Conservation (phyloP, 2,888 invertebrate species). For the Ypsolopha sequella region DNA sequence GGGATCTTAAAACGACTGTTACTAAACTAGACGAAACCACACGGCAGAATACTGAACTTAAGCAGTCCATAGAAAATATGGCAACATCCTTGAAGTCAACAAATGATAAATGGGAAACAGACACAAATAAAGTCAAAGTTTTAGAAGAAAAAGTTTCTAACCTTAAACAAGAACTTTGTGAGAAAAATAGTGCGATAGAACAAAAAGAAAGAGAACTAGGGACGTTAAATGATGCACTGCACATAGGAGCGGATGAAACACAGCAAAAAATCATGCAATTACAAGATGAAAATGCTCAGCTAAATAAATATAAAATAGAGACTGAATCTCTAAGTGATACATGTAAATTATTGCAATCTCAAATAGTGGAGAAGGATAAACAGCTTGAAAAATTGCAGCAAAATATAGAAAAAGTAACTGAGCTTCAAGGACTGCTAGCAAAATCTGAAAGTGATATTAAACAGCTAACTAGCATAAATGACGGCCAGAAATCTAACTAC, state of each 20-base stretch:
- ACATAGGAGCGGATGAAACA: slow-evolving; percentile 36
- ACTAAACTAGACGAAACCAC: slow-evolving; percentile 35
- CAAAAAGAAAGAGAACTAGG: slow-evolving; percentile 37
- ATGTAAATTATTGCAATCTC: slow-evolving; percentile 36
- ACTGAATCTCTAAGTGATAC: slow-evolving; percentile 45
- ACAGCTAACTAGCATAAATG: slow-evolving; percentile 53
- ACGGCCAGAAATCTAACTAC: slow-evolving; percentile 58
- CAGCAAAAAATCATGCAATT: slow-evolving; percentile 36
- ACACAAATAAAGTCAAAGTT: slow-evolving; percentile 28
- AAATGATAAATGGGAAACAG: slow-evolving; percentile 31
- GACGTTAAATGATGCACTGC: slow-evolving; percentile 34
- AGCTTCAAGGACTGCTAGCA: slow-evolving; percentile 44
- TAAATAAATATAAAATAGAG: slow-evolving; percentile 42
- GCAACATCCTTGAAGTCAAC: slow-evolving; percentile 39
- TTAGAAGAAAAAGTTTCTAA: slow-evolving; percentile 36
- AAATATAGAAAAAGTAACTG: slow-evolving; percentile 44
- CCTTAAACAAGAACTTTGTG: slow-evolving; percentile 31
- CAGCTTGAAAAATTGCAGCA: slow-evolving; percentile 39
- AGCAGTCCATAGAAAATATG: slow-evolving; percentile 39
- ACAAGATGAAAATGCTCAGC: slow-evolving; percentile 41
- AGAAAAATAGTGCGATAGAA: slow-evolving; percentile 29
- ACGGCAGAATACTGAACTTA: slow-evolving; percentile 25
- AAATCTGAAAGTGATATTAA: slow-evolving; percentile 61
- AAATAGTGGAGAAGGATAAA: slow-evolving; percentile 39
- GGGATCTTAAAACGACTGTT: slow-evolving; percentile 25